Conservation (phyloP, 2,888 invertebrate species). For the Melieria omissa region DNA sequence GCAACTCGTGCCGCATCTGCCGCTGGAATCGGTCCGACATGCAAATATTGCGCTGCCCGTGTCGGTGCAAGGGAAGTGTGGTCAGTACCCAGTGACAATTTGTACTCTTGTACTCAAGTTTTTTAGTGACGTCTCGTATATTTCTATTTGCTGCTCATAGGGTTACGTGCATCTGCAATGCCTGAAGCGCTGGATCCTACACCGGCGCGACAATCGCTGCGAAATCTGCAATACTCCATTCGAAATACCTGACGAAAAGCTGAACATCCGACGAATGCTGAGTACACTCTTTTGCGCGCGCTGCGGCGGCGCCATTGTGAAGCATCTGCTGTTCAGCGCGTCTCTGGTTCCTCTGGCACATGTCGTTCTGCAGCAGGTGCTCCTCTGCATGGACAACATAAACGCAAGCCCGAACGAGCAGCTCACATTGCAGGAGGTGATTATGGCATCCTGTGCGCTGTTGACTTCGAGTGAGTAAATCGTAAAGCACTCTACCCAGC, state of each 20-base stretch:
- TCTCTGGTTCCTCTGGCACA: conserved; percentile 61
- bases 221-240: conserved; percentile 59
- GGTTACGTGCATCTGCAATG: conserved; percentile 62
- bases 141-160: conserved; percentile 42
- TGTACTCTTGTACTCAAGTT: too few species aligned
- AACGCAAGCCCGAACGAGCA: conserved; percentile 54
- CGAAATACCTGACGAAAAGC: conserved; percentile 52
- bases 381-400: conserved; percentile 60
- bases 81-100: conserved; percentile 47
- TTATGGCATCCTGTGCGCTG: conserved; percentile 54
- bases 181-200: conserved; percentile 61
- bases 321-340: conserved; percentile 55
- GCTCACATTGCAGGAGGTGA: conserved; percentile 52
- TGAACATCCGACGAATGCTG: conserved; percentile 53
- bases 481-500: not conserved
- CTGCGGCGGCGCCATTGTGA: conserved; percentile 59
- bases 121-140: not conserved
- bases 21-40: conserved; percentile 59
- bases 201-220: conserved; percentile 56
- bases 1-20: conserved; percentile 62
- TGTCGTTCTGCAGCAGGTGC: conserved; percentile 59
- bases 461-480: conserved; percentile 56
- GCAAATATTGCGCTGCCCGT: conserved; percentile 60
- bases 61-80: conserved; percentile 63
- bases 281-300: conserved; percentile 57